These are phyloP conservation scores for Amyelois transitella DNA, from an alignment of 1,140 invertebrate species.

Conservation along the genomic window DNA sequence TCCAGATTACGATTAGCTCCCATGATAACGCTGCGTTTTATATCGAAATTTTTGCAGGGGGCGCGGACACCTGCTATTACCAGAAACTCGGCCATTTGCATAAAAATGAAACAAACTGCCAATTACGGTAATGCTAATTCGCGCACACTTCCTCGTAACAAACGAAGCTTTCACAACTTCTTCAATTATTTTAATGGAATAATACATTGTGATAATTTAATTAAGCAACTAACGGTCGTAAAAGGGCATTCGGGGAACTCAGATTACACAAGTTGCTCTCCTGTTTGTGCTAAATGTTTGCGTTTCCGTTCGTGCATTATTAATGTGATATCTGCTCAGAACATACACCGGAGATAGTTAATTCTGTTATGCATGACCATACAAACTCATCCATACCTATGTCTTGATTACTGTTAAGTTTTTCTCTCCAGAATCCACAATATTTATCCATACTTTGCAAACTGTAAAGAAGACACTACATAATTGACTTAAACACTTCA, in stretches of 20 bases:
- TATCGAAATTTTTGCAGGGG: slow-evolving; percentile 17
- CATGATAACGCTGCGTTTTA: slow-evolving; percentile 16
- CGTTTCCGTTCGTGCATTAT: slow-evolving; percentile 3
- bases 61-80: background rate
- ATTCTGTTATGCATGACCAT: background rate
- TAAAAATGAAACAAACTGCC: background rate
- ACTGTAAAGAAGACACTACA: background rate
- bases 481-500: background rate
- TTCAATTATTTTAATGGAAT: slow-evolving; percentile 37
- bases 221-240: slow-evolving; percentile 33
- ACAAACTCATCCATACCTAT: background rate
- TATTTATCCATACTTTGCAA: background rate
- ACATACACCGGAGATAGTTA: background rate
- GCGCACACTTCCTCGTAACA: background rate
- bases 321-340: slow-evolving; percentile 1
- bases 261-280: slow-evolving; percentile 17
- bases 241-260: slow-evolving; percentile 19
- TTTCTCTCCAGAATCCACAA: too few relatives aligned
- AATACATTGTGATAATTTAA: slow-evolving; percentile 37
- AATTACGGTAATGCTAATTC: background rate
- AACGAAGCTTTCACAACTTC: slow-evolving; percentile 20
- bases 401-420: background rate
- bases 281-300: slow-evolving; percentile 9
- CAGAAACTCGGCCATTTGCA: background rate
- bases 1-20: slow-evolving; percentile 44